Evolutionary conservation across 2,888 invertebrate species (phyloP).

Genomic region (Cerastoderma edule): DNA sequence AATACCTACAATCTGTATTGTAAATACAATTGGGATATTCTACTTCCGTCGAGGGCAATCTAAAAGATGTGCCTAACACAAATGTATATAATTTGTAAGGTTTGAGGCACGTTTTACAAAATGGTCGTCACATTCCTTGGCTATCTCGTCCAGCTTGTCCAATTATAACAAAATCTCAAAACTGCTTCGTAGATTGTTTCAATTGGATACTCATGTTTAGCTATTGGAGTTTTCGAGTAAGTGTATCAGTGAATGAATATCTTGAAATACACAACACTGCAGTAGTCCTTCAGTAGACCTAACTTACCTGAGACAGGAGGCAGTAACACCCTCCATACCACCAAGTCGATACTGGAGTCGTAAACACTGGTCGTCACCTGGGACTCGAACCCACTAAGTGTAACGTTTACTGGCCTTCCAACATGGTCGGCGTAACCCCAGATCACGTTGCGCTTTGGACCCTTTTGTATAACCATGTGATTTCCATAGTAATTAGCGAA

Average conservation of each 20-base stretch:
- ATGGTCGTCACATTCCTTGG: neutral
- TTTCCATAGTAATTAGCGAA: constrained; percentile 69
- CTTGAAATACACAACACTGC: neutral
- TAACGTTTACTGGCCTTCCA: constrained; percentile 32
- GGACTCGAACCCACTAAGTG: constrained; percentile 19
- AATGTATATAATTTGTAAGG: too few relatives aligned
- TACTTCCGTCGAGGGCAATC: too few relatives aligned
- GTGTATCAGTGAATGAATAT: neutral
- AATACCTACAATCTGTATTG: too few relatives aligned
- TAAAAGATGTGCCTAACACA: too few relatives aligned
- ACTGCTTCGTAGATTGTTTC: neutral
- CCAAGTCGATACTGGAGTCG: constrained; percentile 52
- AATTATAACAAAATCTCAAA: neutral
- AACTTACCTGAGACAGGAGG: constrained; percentile 45
- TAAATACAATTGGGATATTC: too few relatives aligned
- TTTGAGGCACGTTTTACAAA: too few relatives aligned
- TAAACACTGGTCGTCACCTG: constrained; percentile 16
- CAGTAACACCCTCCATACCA: constrained; percentile 68
- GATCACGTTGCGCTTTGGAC: constrained; percentile 64
- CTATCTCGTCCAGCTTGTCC: neutral
- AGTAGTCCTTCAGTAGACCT: neutral
- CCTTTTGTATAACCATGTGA: constrained; percentile 76
- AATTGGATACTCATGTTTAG: neutral
- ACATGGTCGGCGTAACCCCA: constrained; percentile 74
- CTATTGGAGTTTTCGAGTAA: neutral